phyloP scores from a whole-genome alignment of 92 coral and sea anemone species.

The Porites divaricata region DNA sequence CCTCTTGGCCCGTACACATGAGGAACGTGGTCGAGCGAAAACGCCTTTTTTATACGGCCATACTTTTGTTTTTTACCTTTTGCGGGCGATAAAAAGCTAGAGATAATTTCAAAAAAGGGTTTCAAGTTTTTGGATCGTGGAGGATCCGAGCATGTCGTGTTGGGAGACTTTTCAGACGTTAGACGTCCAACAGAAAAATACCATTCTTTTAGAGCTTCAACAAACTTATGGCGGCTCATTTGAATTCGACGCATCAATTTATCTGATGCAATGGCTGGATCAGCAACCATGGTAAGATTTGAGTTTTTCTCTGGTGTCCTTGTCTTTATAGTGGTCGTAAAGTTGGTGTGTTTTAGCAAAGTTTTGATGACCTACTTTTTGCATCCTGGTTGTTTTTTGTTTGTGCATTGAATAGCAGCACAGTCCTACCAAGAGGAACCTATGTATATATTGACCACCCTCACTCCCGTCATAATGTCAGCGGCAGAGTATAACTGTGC shows the following conservation, averaged over 20 bases:
- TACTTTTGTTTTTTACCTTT: background rate
- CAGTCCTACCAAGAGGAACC: too few relatives aligned
- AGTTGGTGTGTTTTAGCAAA: background rate
- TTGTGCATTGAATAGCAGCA: background rate
- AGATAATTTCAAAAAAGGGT: background rate
- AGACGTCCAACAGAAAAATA: conserved; percentile 31
- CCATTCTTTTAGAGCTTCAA: conserved; percentile 58
- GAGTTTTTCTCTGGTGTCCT: conserved; percentile 3
- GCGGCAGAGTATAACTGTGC: too few relatives aligned
- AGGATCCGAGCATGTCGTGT: conserved; percentile 48
- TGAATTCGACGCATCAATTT: conserved; percentile 82
- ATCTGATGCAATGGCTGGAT: conserved; percentile 83
- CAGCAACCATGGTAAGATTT: conserved; percentile 76
- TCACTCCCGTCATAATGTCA: too few relatives aligned
- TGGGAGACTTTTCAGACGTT: conserved; percentile 65
- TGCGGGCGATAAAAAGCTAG: background rate
- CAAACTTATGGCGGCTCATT: conserved; percentile 58
- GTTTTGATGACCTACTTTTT: background rate
- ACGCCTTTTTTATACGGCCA: background rate
- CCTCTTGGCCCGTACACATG: conserved; percentile 4
- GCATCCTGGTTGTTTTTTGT: background rate
- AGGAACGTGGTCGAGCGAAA: background rate
- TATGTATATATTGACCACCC: too few relatives aligned
- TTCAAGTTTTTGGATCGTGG: conserved; percentile 3
- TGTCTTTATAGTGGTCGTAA: background rate